Evolutionary conservation across 2,888 invertebrate genomes (phyloP), one percentile per base, ranked within the genome.

Genomic region (Netelia inedita): DNA sequence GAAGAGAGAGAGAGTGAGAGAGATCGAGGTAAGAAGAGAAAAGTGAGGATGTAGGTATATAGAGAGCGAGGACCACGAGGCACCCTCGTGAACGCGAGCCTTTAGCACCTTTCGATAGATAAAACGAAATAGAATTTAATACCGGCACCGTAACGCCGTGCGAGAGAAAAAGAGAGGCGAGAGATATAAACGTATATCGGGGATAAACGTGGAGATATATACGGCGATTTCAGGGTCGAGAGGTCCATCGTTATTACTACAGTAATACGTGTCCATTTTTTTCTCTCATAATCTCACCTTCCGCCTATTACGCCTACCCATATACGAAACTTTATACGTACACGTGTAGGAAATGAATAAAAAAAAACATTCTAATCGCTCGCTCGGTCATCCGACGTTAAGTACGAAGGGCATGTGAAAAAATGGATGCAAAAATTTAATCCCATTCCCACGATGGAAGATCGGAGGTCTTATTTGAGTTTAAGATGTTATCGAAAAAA

Each of bases 51-150:
- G 50, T 43, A 73, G 63, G 72, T 57, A 73, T 21, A 63, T 65
- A 53, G 23, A 21, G 35, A 72, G 63, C 76, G 68, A 16, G 83
- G 73, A 14, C 55, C 68, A 21, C 71, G 61, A 57, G 35, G 73
- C 69, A 19, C 82, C 41, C 72, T 61, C 69, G 73, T 55, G 79
- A 85, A 82, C 82, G 79, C 53, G 28, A 82, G 82, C 78, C 85
- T 85, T 85, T 85, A 85, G 85, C 85, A 85, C 85, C 85, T 85
- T 72, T 82, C 79, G 85, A 82, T 85, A 85, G 83, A 84, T 82
- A 82, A 87, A 84, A 84, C 82, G 71, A 85, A 85, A 82, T 85
- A 85, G 85, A 85, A 85, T 85, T 85, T 85, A 85, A 85, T 85
- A 82, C 79, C 74, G 68, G 63, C 21, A 61, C 57, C 19, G 10